phyloP scores from a whole-genome alignment of 1,140 invertebrate genomes.

The Plodia interpunctella region DNA sequence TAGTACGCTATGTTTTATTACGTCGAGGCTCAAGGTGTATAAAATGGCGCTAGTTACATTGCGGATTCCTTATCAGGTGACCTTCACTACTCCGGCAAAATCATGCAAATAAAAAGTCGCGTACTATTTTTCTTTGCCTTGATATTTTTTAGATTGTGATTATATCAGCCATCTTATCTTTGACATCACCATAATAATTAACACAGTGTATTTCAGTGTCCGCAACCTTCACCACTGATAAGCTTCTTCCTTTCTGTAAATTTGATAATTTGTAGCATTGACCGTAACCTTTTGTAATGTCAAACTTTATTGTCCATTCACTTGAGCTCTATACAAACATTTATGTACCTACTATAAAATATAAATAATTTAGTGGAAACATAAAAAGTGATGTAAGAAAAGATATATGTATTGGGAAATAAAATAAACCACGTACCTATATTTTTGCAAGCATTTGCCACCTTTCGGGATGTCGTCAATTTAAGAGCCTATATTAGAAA shows the following conservation, averaged over 20 bases:
- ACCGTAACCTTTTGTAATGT: conserved; percentile 3
- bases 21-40: conserved; percentile 30
- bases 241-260: not conserved
- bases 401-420: not conserved
- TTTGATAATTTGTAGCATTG: conserved; percentile 6
- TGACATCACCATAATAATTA: conserved; percentile 30
- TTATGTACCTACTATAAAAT: not conserved
- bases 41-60: conserved; percentile 32
- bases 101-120: conserved; percentile 28
- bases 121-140: conserved; percentile 6
- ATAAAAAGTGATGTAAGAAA: not conserved
- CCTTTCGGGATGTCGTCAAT: not conserved
- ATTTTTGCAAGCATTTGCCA: not conserved
- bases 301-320: conserved; percentile 1
- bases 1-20: conserved; percentile 23
- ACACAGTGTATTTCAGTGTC: conserved; percentile 14
- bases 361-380: too few species aligned
- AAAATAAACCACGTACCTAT: not conserved
- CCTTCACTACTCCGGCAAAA: conserved; percentile 46
- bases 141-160: conserved; percentile 8
- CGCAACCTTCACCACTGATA: not conserved
- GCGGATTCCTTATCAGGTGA: conserved; percentile 61
- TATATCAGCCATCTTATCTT: conserved; percentile 2
- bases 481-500: conserved; percentile 8
- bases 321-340: not conserved